Base-by-base conservation (phyloP, 2,888 invertebrate genomes). In the Mesoligia furuncula region DNA sequence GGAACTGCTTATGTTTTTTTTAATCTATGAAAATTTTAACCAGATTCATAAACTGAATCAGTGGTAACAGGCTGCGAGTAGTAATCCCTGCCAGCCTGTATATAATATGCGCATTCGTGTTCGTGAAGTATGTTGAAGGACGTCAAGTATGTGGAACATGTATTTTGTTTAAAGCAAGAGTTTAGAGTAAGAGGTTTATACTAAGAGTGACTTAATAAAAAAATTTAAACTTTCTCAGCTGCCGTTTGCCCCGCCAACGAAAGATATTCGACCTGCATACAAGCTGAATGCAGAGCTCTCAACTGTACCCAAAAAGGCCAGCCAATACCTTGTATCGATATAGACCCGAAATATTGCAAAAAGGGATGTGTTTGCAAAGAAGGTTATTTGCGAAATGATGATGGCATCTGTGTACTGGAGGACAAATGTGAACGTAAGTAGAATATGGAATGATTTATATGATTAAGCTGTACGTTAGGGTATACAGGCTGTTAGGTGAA, bases 201-300 rank as follows among this genome's bases (percentile, higher is more conserved):
- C 0, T 36, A 36, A 36, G 36, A 36, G 36, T 36, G 6, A 36
- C 6, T 36, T 36, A 36, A 36, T 36, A 36, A 36, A 36, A 5
- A 36, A 6, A 6, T 0, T 36, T 4, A 51, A 51, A 36, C 20
- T 42, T 62, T 85, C 75, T 2, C 69, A 90, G 91, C 87, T 66
- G 78, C 27, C 64, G 81, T 81, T 39, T 78, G 78, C 20, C 78
- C 45, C 9, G 24, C 9, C 0, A 85, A 91, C 15, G 91, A 91
- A 84, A 78, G 70, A 45, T 89, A 84, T 76, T 88, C 87, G 0
- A 57, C 17, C 48, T 91, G 91, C 70, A 80, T 74, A 27, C 85
- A 90, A 84, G 83, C 70, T 8, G 75, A 84, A 72, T 90, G 91
- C 57, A 79, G 87, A 80, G 81, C 88, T 36, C 75, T 85, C 24